Evolutionary conservation across 2,113 vertebrate species (phyloP).

Genomic region (Rostratula benghalensis): DNA sequence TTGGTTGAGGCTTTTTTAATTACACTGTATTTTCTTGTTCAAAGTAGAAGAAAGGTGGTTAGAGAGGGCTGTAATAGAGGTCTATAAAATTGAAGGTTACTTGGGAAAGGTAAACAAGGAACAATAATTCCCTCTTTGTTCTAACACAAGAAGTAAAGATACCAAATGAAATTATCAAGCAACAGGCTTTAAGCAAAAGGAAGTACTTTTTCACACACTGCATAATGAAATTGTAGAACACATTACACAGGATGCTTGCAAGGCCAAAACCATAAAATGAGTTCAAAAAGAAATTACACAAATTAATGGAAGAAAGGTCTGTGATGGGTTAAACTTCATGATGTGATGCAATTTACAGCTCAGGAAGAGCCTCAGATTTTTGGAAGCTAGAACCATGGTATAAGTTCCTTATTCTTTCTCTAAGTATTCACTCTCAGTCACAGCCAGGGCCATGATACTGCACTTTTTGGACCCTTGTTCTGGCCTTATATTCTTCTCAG

Average conservation of each 20-base stretch:
- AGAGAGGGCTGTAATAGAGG: not conserved
- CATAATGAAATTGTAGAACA: conserved; percentile 63
- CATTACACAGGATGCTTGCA: conserved; percentile 45
- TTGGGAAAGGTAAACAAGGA: conserved; percentile 9
- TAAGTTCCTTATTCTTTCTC: not conserved
- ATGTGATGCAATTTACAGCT: not conserved
- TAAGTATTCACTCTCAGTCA: not conserved
- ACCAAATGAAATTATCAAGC: conserved; percentile 48
- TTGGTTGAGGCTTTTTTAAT: not conserved
- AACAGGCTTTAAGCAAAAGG: conserved; percentile 50
- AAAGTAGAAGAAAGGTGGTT: not conserved
- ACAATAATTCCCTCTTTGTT: not conserved
- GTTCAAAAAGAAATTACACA: conserved; percentile 44
- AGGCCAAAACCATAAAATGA: conserved; percentile 31
- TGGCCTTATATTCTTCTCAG: not conserved
- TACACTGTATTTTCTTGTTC: not conserved
- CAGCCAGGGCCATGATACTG: not conserved
- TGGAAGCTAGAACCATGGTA: not conserved
- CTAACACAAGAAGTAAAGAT: not conserved
- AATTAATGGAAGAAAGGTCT: conserved; percentile 8
- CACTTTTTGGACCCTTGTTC: not conserved
- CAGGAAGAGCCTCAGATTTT: not conserved
- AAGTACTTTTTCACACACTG: conserved; percentile 61
- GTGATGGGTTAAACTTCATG: not conserved
- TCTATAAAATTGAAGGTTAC: not conserved